Percentiles rank a stretch among this genome's conserved stretches.
These are phyloP conservation scores for Chymomyza caudatula DNA, from an alignment of 2,888 invertebrate genomes.

Conservation along the genomic window DNA sequence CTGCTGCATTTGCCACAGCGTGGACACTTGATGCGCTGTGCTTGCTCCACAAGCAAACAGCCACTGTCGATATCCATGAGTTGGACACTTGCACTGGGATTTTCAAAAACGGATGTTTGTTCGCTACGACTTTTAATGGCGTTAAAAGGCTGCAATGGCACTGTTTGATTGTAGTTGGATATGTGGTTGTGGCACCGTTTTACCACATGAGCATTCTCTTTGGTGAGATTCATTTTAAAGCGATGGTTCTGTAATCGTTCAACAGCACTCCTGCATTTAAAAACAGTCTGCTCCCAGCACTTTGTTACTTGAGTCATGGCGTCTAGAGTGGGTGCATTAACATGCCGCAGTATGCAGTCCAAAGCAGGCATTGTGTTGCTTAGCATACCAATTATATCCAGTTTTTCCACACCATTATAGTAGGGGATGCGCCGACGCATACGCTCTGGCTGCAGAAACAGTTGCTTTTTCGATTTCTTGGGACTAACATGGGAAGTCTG, in stretches of 20 bases:
- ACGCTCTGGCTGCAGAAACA: conserved; percentile 36
- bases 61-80: conserved; percentile 34
- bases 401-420: conserved; percentile 48
- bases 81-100: background rate
- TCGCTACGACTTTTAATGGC: conserved; percentile 33
- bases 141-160: conserved; percentile 62
- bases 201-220: conserved; percentile 40
- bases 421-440: conserved; percentile 39
- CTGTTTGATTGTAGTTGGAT: conserved; percentile 25
- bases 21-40: conserved; percentile 60
- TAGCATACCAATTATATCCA: conserved; percentile 54
- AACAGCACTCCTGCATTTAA: conserved; percentile 26
- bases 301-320: conserved; percentile 51
- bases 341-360: conserved; percentile 45
- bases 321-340: conserved; percentile 47
- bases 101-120: background rate
- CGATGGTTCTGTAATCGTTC: conserved; percentile 54
- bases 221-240: conserved; percentile 46
- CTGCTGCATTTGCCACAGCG: conserved; percentile 56
- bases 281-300: conserved; percentile 46
- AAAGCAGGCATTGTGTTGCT: conserved; percentile 45
- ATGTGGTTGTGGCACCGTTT: conserved; percentile 26
- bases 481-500: conserved; percentile 52
- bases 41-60: conserved; percentile 40
- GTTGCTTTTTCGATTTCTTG: conserved; percentile 58